Evolutionary conservation across 2,113 vertebrate genomes (phyloP).

Genomic region (Poeciliopsis occidentalis): DNA sequence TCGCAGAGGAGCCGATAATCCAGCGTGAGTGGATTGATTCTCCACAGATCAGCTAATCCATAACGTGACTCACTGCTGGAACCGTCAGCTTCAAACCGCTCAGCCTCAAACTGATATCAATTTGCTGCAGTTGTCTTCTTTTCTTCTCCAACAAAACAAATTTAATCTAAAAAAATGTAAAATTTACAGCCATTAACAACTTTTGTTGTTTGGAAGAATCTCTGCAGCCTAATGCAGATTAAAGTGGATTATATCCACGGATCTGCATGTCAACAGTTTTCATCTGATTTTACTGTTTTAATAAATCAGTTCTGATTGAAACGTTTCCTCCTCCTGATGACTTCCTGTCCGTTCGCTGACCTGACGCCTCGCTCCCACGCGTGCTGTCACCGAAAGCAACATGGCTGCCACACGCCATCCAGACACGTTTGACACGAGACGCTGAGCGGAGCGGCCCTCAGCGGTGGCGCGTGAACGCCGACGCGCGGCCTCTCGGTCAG

Average conservation of each 20-base stretch:
- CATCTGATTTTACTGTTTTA: not conserved
- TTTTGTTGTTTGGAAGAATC: too few relatives aligned
- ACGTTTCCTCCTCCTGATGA: conserved; percentile 6
- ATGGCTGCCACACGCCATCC: not conserved
- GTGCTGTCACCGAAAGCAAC: conserved; percentile 3
- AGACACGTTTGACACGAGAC: not conserved
- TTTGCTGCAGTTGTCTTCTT: not conserved
- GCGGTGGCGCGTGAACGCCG: conserved; percentile 39
- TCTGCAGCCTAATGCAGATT: not conserved
- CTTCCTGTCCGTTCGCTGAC: not conserved
- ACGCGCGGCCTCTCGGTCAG: conserved; percentile 42
- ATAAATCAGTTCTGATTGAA: conserved; percentile 30
- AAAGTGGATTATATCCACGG: not conserved
- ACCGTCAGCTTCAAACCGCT: too few relatives aligned
- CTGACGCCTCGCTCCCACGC: conserved; percentile 11
- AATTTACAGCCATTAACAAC: not conserved
- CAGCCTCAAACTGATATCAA: not conserved
- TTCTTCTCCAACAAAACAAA: not conserved
- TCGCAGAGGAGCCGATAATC: not conserved
- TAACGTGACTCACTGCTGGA: not conserved
- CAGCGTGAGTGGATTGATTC: not conserved
- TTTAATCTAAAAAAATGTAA: not conserved
- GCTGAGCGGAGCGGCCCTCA: conserved; percentile 6
- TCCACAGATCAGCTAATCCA: not conserved
- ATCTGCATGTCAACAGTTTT: conserved; percentile 16